Evolutionary conservation across 2,888 invertebrate species (phyloP).

Genomic region (Cartodere bifasciata): DNA sequence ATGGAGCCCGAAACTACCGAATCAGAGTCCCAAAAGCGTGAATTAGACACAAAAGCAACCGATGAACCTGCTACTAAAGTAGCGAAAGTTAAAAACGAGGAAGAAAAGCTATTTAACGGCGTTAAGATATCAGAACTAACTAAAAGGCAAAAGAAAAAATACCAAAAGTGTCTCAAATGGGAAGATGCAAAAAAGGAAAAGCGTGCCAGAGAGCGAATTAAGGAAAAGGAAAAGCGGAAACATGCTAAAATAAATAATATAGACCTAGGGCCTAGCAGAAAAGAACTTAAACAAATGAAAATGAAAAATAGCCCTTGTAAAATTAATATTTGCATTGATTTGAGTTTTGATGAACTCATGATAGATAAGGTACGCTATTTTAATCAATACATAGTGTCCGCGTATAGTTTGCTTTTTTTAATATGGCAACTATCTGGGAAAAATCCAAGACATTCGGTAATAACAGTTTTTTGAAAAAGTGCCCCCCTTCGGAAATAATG

Average conservation of each 20-base stretch:
- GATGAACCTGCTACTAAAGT: too few relatives aligned
- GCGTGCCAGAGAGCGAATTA: slow-evolving; percentile 53
- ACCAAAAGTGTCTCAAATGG: slow-evolving; percentile 57
- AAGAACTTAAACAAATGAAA: slow-evolving; percentile 61
- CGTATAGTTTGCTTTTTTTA: too few relatives aligned
- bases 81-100: too few relatives aligned
- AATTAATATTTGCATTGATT: slow-evolving; percentile 68
- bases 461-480: too few relatives aligned
- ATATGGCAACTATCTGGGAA: too few relatives aligned
- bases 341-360: slow-evolving; percentile 88
- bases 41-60: too few relatives aligned
- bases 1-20: too few relatives aligned
- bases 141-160: slow-evolving; percentile 33
- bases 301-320: slow-evolving; percentile 56
- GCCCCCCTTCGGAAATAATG: too few relatives aligned
- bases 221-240: slow-evolving; percentile 52
- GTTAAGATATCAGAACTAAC: slow-evolving; percentile 31
- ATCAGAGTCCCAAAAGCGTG: too few relatives aligned
- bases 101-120: slow-evolving; percentile 28
- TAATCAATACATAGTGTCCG: too few relatives aligned
- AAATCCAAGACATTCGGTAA: too few relatives aligned
- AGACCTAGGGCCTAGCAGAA: slow-evolving; percentile 65
- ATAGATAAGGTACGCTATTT: slow-evolving; percentile 38
- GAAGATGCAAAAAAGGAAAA: slow-evolving; percentile 55
- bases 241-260: slow-evolving; percentile 60